Percentiles rank a stretch among this genome's conserved stretches.
Evolutionary conservation across 2,113 vertebrate genomes (phyloP).

Genomic region (Campylorhamphus procurvoides): DNA sequence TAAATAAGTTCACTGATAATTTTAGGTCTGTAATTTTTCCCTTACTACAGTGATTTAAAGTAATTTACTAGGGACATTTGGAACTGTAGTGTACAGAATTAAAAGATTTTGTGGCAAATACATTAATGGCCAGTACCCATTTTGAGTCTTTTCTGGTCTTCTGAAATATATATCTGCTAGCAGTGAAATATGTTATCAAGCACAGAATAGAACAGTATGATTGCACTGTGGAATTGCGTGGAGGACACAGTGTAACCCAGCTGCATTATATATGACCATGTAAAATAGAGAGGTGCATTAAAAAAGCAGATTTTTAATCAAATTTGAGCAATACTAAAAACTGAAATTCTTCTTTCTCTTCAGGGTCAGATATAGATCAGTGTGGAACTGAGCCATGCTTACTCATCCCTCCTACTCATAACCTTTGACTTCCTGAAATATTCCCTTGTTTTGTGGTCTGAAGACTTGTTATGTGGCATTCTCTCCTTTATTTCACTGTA

Average conservation of each 20-base stretch:
- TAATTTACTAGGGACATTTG: not conserved
- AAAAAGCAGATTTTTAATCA: not conserved
- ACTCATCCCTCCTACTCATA: not conserved
- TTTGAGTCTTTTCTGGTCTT: not conserved
- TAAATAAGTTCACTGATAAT: not conserved
- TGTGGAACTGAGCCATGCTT: not conserved
- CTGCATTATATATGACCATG: not conserved
- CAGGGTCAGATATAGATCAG: not conserved
- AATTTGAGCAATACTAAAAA: not conserved
- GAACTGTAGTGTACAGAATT: not conserved
- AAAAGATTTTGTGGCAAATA: not conserved
- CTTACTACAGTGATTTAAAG: not conserved
- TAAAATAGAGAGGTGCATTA: not conserved
- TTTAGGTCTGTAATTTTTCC: not conserved
- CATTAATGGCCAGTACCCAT: not conserved
- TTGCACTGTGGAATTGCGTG: not conserved
- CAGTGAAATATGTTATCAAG: not conserved
- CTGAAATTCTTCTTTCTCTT: not conserved
- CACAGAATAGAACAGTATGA: not conserved
- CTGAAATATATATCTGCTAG: not conserved
- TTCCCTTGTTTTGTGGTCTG: not conserved
- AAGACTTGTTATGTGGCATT: not conserved
- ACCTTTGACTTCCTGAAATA: not conserved
- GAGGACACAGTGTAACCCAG: rapidly evolving
- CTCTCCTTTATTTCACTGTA: not conserved